Evolutionary conservation across 64 coral and sea anemone genomes (phyloP).

Genomic region (Catalaphyllia jardinei): DNA sequence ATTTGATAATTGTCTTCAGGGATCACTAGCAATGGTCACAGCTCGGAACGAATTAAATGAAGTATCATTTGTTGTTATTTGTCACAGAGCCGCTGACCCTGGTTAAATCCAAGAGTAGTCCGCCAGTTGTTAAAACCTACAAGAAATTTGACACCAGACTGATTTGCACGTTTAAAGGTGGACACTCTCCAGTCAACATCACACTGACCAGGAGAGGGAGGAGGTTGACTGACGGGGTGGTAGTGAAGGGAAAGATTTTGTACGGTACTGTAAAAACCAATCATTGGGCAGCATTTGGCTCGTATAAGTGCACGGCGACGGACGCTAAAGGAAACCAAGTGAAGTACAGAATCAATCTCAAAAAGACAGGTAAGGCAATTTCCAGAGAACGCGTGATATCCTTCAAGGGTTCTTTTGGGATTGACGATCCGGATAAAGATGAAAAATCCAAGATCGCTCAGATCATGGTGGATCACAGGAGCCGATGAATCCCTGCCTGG

Average conservation of each 20-base stretch:
- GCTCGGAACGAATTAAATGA: background rate
- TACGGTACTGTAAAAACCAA: slow-evolving; percentile 14
- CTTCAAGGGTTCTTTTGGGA: no score
- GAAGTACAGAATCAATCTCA: slow-evolving; percentile 20
- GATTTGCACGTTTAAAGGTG: slow-evolving; percentile 27
- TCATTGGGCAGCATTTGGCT: background rate
- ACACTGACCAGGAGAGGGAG: background rate
- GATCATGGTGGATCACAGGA: no score
- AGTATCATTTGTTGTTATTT: background rate
- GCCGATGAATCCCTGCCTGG: no score
- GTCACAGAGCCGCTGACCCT: background rate
- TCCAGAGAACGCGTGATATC: no score
- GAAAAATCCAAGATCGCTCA: no score
- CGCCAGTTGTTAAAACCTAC: slow-evolving; percentile 2
- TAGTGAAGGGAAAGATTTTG: slow-evolving; percentile 6
- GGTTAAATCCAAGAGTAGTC: slow-evolving; percentile 3
- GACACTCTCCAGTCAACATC: slow-evolving; percentile 14
- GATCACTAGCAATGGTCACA: no score
- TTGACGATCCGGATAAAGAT: no score
- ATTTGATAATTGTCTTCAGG: no score
- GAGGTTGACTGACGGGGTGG: background rate
- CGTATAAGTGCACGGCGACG: slow-evolving; percentile 15
- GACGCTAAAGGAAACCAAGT: slow-evolving; percentile 2
- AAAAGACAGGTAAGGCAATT: background rate
- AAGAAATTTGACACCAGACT: slow-evolving; percentile 23